A percentile compares a stretch with the other conserved stretches of the same genome.
These are phyloP conservation scores for Hydrolagus colliei DNA, from an alignment of 2,797 vertebrate genomes.

Conservation along the genomic window DNA sequence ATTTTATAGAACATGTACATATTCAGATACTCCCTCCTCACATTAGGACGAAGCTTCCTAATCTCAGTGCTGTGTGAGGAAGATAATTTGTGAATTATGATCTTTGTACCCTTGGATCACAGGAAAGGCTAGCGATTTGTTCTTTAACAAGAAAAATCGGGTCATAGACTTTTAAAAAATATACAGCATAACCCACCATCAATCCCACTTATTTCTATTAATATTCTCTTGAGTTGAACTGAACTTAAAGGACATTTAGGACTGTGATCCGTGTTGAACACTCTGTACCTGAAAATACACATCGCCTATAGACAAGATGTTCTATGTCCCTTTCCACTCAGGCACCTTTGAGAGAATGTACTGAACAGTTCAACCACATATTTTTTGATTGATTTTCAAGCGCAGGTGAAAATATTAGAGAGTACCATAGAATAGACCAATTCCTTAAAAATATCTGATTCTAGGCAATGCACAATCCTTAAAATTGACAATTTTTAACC, in stretches of 20 bases:
- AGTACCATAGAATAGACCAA: neutral
- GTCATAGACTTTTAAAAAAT: neutral
- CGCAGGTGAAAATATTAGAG: neutral
- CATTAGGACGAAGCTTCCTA: neutral
- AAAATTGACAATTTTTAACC: neutral
- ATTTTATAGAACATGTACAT: neutral
- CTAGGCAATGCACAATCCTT: neutral
- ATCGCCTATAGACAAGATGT: neutral
- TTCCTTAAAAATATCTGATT: conserved; percentile 16
- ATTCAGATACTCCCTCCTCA: neutral
- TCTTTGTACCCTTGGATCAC: neutral
- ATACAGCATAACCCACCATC: neutral
- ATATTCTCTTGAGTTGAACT: neutral
- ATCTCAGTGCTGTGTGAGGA: neutral
- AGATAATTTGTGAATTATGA: neutral
- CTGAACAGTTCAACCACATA: neutral
- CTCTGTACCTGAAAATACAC: neutral
- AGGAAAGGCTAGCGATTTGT: neutral
- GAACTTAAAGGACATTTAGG: neutral
- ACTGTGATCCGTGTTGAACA: neutral
- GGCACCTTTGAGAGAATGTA: neutral
- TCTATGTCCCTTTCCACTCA: neutral
- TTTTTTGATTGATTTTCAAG: neutral
- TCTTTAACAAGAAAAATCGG: neutral
- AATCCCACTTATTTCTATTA: no score